Conservation (phyloP, 1,140 invertebrate genomes). For the Microvelia longipes region DNA sequence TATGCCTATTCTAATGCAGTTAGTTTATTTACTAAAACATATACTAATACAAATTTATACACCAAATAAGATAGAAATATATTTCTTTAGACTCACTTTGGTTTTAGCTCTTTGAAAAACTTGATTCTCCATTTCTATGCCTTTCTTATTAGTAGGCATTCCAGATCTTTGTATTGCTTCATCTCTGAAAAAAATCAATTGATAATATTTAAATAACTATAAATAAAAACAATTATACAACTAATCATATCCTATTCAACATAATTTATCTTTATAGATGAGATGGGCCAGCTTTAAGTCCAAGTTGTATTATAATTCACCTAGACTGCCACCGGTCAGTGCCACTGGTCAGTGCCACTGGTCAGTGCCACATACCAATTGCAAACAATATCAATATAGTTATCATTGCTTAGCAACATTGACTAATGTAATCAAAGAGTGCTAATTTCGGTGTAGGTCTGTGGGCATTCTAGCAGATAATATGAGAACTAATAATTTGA, state of each 20-base stretch:
- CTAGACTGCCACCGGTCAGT: too few relatives aligned
- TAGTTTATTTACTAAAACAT: not conserved
- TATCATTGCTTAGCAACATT: too few relatives aligned
- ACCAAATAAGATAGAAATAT: not conserved
- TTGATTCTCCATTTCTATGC: conserved; percentile 84
- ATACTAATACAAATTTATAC: not conserved
- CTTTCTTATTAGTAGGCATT: conserved; percentile 63
- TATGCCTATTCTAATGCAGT: too few relatives aligned
- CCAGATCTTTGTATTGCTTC: conserved; percentile 69
- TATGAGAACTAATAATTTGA: too few relatives aligned
- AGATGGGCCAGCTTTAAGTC: not conserved
- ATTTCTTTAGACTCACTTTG: conserved; percentile 42
- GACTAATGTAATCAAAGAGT: too few relatives aligned
- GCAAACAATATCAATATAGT: too few relatives aligned
- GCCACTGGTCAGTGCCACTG: too few relatives aligned
- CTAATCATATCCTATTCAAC: not conserved
- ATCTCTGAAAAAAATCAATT: conserved; percentile 44
- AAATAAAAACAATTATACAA: not conserved
- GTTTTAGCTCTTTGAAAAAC: conserved; percentile 78
- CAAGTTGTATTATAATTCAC: too few relatives aligned
- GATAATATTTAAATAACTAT: conserved; percentile 2
- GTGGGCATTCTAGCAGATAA: too few relatives aligned
- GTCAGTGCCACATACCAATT: too few relatives aligned
- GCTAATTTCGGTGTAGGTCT: too few relatives aligned
- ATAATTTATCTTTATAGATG: not conserved